Base-by-base conservation (phyloP, 2,113 vertebrate species). In the Callochromis pleurospilus region DNA sequence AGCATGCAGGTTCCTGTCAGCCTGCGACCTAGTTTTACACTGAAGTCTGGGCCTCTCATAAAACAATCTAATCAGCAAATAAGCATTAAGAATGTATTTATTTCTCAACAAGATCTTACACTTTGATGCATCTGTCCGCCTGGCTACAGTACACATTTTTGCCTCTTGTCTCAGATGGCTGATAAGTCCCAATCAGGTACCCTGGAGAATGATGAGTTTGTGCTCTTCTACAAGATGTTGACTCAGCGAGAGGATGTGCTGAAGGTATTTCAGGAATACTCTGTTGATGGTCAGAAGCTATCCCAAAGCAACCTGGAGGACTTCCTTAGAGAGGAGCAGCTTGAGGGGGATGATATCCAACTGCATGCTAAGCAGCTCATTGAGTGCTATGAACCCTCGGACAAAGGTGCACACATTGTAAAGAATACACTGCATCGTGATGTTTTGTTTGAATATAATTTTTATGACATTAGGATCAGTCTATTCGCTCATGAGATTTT, bases 141-240 rank as follows among this genome's bases (percentile, higher is more conserved):
- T 2, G 1, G 14, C 19, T 4, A 55, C 10, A 29, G 15, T 21
- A 17, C 1, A 2, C 24, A 3, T 81, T 17, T 29, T 62, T 85
- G 14, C 14, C 2, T 87, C 4, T 49, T 51, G 24, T 10, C n/a
- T 90, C 60, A 99, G 98, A 96, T 95, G 96, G 98, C 98, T 0
- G 98, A 99, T 92, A 97, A 95, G 51, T 99, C 98, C 0, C 95
- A 97, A 85, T 97, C 98, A 0, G 97, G 97, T 1, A 96, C 97
- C 0, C 95, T 99, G 88, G 98, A 98, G 89, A 97, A 96, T 4
- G 97, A 99, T 10, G 98, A 99, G 91, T 99, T 99, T 26, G 97
- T 99, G 36, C 91, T 97, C 62, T 99, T 99, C 96, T 99, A 99
- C 92, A 98, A 99, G 92, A 97, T 98, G 87, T 87, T 99, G 86